Percentiles rank a stretch among this genome's conserved stretches.
These are phyloP conservation scores for Actinopyga echinites DNA, from an alignment of 53 echinoderm and acorn worm species.

Conservation along the genomic window DNA sequence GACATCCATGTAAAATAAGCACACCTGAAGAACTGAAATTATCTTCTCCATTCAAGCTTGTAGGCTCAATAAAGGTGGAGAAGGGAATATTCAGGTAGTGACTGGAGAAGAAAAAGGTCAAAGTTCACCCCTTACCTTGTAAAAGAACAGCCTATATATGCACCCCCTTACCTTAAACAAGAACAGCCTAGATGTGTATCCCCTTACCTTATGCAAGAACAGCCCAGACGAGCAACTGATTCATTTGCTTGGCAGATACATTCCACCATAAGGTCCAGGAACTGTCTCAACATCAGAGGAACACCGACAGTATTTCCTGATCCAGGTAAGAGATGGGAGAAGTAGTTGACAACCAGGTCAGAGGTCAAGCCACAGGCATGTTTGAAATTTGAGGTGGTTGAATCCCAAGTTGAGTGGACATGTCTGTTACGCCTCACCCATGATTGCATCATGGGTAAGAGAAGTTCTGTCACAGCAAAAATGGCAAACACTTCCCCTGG, in stretches of 20 bases:
- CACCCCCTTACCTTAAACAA: too few relatives aligned
- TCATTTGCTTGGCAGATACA: conserved; percentile 96
- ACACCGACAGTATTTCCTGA: conserved; percentile 56
- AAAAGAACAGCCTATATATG: too few relatives aligned
- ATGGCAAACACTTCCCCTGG: conserved; percentile 91
- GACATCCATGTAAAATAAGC: too few relatives aligned
- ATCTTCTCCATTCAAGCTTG: too few relatives aligned
- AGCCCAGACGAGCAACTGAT: conserved; percentile 91
- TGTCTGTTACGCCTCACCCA: conserved; percentile 96
- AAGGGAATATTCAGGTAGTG: too few relatives aligned
- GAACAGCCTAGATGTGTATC: too few relatives aligned
- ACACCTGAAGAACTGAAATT: too few relatives aligned
- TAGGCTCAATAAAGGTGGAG: too few relatives aligned
- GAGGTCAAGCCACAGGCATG: conserved; percentile 97
- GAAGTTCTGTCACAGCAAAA: conserved; percentile 87
- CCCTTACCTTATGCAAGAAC: conserved; percentile 93
- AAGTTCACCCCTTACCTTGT: too few relatives aligned
- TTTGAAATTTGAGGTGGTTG: conserved; percentile 90
- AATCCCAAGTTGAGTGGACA: conserved; percentile 84
- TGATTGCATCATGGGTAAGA: conserved; percentile 94
- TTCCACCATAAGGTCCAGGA: conserved; percentile 92
- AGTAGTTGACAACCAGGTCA: conserved; percentile 90
- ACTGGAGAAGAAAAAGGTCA: too few relatives aligned
- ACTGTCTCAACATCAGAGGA: conserved; percentile 84
- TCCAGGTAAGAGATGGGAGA: conserved; percentile 55